These are phyloP conservation scores for Cydia pomonella DNA, from an alignment of 1,140 invertebrate genomes.

Conservation along the genomic window DNA sequence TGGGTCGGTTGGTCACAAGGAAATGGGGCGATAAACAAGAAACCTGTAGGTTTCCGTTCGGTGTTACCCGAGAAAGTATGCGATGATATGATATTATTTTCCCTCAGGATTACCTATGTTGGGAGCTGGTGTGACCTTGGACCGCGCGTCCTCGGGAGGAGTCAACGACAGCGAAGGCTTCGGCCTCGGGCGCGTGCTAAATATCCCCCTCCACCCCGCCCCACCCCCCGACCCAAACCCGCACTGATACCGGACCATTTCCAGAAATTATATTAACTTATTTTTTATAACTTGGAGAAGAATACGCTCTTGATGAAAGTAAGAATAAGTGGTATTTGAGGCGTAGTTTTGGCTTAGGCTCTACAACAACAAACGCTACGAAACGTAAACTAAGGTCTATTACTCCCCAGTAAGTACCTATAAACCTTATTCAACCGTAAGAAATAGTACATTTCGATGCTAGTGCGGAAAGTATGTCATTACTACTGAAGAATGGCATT, in stretches of 20 bases:
- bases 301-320: not conserved
- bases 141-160: slow-evolving; percentile 62
- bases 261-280: slow-evolving; percentile 47
- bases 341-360: too few species aligned
- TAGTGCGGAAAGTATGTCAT: too few species aligned
- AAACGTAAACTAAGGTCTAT: too few species aligned
- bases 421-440: too few species aligned
- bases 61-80: not conserved
- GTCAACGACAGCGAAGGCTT: slow-evolving; percentile 66
- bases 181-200: slow-evolving; percentile 53
- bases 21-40: slow-evolving; percentile 1
- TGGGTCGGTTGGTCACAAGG: not conserved
- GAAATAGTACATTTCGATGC: too few species aligned
- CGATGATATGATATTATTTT: slow-evolving; percentile 39
- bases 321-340: not conserved
- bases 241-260: slow-evolving; percentile 37
- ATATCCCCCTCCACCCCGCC: slow-evolving; percentile 37
- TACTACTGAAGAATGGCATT: too few species aligned
- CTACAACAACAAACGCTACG: too few species aligned
- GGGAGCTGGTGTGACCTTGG: slow-evolving; percentile 68
- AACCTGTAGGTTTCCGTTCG: not conserved
- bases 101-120: slow-evolving; percentile 40
- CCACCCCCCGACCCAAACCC: slow-evolving; percentile 31
- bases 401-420: too few species aligned
- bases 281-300: not conserved